Percentiles rank a stretch among this genome's conserved stretches.
Evolutionary conservation across 2,797 vertebrate genomes (phyloP).

Genomic region (Falco peregrinus): DNA sequence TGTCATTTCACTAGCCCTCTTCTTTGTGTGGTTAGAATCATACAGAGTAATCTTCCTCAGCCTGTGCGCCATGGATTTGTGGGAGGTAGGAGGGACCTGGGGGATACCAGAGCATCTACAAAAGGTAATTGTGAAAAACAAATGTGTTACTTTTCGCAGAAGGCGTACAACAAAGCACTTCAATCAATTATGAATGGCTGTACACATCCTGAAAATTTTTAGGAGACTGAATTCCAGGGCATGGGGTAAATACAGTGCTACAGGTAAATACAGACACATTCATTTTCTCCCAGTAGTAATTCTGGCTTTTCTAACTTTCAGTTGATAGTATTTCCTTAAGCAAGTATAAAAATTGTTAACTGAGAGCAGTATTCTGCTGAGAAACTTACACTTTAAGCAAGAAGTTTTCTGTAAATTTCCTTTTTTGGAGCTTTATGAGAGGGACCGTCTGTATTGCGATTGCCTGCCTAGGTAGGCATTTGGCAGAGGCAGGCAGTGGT

Average conservation of each 20-base stretch:
- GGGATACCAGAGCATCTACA: not conserved
- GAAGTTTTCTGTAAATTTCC: not conserved
- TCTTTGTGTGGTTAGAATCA: not conserved
- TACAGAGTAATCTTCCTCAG: not conserved
- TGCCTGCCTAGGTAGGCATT: rapidly evolving
- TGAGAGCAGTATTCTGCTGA: not conserved
- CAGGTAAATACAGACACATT: not conserved
- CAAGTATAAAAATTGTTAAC: not conserved
- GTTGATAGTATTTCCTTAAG: not conserved
- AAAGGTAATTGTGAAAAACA: not conserved
- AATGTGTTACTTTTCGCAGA: not conserved
- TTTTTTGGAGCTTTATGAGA: rapidly evolving
- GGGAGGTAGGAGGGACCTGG: not conserved
- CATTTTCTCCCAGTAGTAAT: not conserved
- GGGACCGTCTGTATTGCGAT: not conserved
- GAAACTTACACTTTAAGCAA: not conserved
- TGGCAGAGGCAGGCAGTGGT: not conserved
- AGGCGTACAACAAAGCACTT: not conserved
- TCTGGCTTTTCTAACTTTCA: not conserved
- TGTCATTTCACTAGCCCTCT: not conserved
- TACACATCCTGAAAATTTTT: not conserved
- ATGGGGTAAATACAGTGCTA: not conserved
- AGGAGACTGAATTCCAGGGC: not conserved
- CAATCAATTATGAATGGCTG: not conserved
- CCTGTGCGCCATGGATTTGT: rapidly evolving